Base-by-base conservation (phyloP, 2,888 invertebrate genomes). In the Temnothorax unifasciatus region DNA sequence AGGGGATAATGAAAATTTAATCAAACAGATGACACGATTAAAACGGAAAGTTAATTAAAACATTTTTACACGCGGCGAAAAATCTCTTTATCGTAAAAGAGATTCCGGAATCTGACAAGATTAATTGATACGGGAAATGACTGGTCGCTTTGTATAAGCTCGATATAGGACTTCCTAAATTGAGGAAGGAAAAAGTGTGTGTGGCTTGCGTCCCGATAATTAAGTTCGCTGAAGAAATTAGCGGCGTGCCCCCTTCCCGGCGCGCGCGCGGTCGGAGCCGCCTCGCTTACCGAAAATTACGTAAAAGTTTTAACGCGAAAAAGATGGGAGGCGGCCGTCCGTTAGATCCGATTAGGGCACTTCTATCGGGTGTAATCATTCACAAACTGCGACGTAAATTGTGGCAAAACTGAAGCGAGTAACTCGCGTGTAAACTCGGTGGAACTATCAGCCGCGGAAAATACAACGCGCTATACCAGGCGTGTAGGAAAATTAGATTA, bases 321-420 rank as follows among this genome's bases (percentile, higher is more conserved):
- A 79, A 79, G 59, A 79, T 50, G 79, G 79, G 71, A 38, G 71
- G 18, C 69, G 59, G n/a, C 25, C 38, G 47, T 71, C 79, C 47
- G 25, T 34, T 54, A 71, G 47, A 79, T 79, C 59, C 59, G 79
- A 79, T 79, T 71, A 71, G 59, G 25, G 47, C 47, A 38, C 25
- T 79, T 79, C 79, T 79, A 79, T 79, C 79, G 47, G 38, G 59
- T 79, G 79, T 79, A 71, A 79, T 79, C 79, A 79, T 71, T 79
- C 79, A 79, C 59, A 59, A 79, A 71, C 59, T 71, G 21, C 71
- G 79, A 79, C 71, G 71, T 71, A 79, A 79, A 79, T 79, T 79
- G 79, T 71, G 47, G 59, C 71, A 61, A 71, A 79, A 79, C 79
- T 71, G 57, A 71, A 57, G 79, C 47, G 69, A 71, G 59, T 47